These are phyloP conservation scores for Drosophila parabipectinata DNA, from an alignment of 1,140 invertebrate species.

Conservation along the genomic window DNA sequence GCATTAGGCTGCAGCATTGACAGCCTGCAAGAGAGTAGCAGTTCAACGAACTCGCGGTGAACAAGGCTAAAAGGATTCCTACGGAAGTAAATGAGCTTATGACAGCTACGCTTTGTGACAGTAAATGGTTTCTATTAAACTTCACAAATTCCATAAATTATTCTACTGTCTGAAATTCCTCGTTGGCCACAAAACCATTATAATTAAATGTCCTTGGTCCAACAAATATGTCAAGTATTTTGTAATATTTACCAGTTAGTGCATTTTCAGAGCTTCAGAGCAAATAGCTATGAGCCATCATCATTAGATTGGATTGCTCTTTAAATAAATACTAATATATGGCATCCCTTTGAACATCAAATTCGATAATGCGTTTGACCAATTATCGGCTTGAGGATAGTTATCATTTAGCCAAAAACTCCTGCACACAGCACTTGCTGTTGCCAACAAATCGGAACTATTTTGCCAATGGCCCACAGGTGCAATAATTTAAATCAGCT, in stretches of 20 bases:
- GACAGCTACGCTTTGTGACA: neutral
- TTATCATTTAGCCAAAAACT: slow-evolving; percentile 23
- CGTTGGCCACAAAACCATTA: neutral
- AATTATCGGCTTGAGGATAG: slow-evolving; percentile 8
- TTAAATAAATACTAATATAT: neutral
- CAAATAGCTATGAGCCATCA: neutral
- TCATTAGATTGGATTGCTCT: neutral
- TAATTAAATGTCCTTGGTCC: neutral
- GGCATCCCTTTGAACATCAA: neutral
- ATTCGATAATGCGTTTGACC: slow-evolving; percentile 8
- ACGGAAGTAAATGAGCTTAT: slow-evolving; percentile 2
- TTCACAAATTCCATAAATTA: too few relatives aligned
- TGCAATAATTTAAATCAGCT: slow-evolving; percentile 43
- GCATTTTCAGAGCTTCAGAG: neutral
- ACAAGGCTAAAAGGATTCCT: slow-evolving; percentile 13
- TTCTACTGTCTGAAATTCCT: neutral
- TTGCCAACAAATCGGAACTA: slow-evolving; percentile 12
- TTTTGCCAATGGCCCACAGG: slow-evolving; percentile 11
- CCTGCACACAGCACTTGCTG: neutral
- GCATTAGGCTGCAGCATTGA: slow-evolving; percentile 73
- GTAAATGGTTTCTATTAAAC: neutral
- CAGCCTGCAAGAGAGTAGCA: slow-evolving; percentile 16
- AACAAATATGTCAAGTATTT: neutral
- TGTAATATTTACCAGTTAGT: neutral
- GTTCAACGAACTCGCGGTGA: slow-evolving; percentile 54